phyloP scores from a whole-genome alignment of 1,140 invertebrate species.

The Neodiprion pinetum region DNA sequence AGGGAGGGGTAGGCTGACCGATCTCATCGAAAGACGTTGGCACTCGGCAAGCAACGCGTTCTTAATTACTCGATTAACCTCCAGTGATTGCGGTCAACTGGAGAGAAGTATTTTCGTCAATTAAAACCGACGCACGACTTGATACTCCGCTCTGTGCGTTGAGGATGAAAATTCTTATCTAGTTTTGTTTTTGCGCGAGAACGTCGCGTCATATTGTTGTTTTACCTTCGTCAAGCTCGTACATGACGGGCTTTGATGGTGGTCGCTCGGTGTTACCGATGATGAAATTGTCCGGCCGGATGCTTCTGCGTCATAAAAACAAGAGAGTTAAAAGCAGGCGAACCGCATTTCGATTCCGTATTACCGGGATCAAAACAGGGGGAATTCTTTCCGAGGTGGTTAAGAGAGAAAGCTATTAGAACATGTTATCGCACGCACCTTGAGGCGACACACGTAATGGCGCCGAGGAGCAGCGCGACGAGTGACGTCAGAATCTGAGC shows the following conservation, averaged over 20 bases:
- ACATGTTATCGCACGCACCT: neutral
- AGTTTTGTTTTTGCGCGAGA: neutral
- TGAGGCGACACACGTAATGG: neutral
- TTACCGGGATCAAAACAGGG: too few species aligned
- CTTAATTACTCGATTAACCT: slow-evolving; percentile 46
- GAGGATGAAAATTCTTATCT: neutral
- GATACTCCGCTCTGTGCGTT: neutral
- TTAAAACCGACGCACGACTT: neutral
- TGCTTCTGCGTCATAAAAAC: neutral
- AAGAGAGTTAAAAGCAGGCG: neutral
- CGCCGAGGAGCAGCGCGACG: neutral
- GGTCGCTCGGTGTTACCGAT: neutral
- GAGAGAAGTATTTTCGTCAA: slow-evolving; percentile 23
- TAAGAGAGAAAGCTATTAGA: too few species aligned
- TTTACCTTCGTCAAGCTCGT: neutral
- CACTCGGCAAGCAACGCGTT: neutral
- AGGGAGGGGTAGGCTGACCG: too few species aligned
- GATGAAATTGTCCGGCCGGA: neutral
- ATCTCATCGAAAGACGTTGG: too few species aligned
- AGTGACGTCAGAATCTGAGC: neutral
- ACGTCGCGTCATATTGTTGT: neutral
- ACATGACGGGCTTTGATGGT: neutral
- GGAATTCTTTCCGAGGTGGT: too few species aligned
- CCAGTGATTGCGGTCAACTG: slow-evolving; percentile 37
- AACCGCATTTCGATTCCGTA: neutral